Base-by-base conservation (phyloP, 2,113 vertebrate species). In the Collichthys lucidus region DNA sequence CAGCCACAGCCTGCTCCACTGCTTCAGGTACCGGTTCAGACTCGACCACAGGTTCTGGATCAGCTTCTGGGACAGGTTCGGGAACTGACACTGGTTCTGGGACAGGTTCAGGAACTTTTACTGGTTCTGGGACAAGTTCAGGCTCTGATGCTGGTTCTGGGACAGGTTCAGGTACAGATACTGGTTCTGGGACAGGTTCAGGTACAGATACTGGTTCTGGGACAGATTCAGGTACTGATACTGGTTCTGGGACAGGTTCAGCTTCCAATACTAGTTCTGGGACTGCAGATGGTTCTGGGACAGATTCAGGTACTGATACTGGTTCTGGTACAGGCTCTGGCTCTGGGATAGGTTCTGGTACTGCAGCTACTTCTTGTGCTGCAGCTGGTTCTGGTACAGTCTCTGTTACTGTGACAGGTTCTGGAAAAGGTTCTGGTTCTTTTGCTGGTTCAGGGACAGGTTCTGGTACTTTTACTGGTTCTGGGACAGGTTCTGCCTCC, bases 391-490 rank as follows among this genome's bases (percentile, higher is more conserved):
- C 67, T 20, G 44, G 50, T 0, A 35, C 56, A 0, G 63, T 3
- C 16, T 76, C 82, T 2, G 77, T 31, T 52, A 79, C 72, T 55
- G 44, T 35, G 10, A 12, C 63, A 46, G 67, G n/a, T 29, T 69
- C 72, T 44, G 35, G 35, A 0, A 22, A 75, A 12, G 79, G 70
- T 46, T 74, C 70, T 15, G 78, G 61, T 49, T 49, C 47, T 49
- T 49, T n/a, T 55, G 5, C 52, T 22, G 77, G 64, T 35, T 80
- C 67, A 17, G 44, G 50, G 0, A 44, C 56, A 0, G 66, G 3
- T 14, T 76, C 82, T 2, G 77, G 42, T 53, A 79, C 72, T 55
- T 40, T 35, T 7, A 10, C 63, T 50, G 67, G n/a, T 40, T 69
- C 72, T 44, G 35, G 35, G 8, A 16, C 60, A 42, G 63, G n/a